Percentiles rank a stretch among this genome's conserved stretches.
These are phyloP conservation scores for Fistularia tabacaria DNA, from an alignment of 2,797 vertebrate species.

Conservation along the genomic window DNA sequence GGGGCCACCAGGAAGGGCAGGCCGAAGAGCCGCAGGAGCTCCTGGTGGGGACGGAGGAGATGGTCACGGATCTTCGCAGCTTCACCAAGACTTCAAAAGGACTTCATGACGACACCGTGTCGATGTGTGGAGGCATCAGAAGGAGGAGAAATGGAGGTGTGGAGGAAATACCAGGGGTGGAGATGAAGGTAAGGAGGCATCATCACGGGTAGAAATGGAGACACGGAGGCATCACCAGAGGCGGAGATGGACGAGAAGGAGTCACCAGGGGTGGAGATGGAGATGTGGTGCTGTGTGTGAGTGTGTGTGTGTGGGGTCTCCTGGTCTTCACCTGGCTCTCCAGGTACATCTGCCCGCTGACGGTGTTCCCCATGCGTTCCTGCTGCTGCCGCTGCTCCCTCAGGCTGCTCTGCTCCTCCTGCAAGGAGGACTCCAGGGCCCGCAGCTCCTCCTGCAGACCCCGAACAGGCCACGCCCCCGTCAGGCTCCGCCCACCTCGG, in stretches of 20 bases:
- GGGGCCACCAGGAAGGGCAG: constrained; percentile 91
- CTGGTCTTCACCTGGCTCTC: constrained; percentile 87
- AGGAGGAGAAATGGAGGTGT: no score
- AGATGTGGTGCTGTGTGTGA: neutral
- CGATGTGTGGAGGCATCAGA: no score
- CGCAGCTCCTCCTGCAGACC: constrained; percentile 84
- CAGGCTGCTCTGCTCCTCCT: constrained; percentile 81
- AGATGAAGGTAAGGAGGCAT: no score
- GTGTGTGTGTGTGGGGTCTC: neutral
- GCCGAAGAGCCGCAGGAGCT: constrained; percentile 90
- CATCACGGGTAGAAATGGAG: no score
- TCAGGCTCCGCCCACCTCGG: no score
- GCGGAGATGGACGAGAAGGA: neutral
- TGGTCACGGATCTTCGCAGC: neutral
- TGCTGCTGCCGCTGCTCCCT: constrained; percentile 87
- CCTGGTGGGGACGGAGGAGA: constrained; percentile 64
- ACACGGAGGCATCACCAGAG: no score
- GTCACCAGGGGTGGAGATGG: neutral
- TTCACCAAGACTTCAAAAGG: no score
- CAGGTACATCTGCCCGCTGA: constrained; percentile 94
- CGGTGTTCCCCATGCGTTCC: constrained; percentile 86
- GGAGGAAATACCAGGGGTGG: no score
- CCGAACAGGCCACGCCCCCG: neutral
- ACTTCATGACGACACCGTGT: no score
- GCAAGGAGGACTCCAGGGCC: constrained; percentile 81